phyloP scores from a whole-genome alignment of 2,113 vertebrate species.

The rat (Rattus norvegicus) region DNA sequence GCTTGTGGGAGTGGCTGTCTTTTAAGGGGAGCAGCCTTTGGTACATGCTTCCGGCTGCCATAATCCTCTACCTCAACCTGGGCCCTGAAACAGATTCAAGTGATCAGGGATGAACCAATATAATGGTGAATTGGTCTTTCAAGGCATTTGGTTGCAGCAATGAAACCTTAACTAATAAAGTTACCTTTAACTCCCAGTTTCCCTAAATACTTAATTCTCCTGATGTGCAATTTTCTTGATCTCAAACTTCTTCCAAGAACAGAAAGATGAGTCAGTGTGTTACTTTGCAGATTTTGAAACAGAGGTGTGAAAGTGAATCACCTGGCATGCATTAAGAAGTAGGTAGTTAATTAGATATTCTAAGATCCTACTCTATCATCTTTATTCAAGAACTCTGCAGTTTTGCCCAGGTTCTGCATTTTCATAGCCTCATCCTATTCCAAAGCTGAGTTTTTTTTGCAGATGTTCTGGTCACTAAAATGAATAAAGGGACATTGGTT shows the following conservation, averaged over 20 bases:
- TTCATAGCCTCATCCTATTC: not conserved
- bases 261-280: slow-evolving; percentile 48
- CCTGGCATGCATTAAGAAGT: not conserved
- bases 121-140: too few relatives aligned
- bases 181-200: slow-evolving; percentile 23
- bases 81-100: not conserved
- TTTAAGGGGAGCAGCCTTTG: not conserved
- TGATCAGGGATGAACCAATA: not conserved
- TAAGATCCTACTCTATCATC: not conserved
- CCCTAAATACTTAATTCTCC: not conserved
- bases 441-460: not conserved
- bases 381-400: not conserved
- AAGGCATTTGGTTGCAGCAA: not conserved
- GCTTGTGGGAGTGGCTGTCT: not conserved
- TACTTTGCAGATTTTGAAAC: slow-evolving; percentile 18
- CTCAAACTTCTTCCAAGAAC: slow-evolving; percentile 30
- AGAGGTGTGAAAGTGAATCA: slow-evolving; percentile 52
- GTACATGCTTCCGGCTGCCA: not conserved
- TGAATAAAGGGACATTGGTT: not conserved
- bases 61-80: not conserved
- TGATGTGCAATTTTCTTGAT: slow-evolving; percentile 2
- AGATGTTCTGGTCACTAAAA: not conserved
- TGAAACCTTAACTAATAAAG: not conserved
- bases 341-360: not conserved
- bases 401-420: not conserved